These are phyloP conservation scores for rabbit (Oryctolagus cuniculus) DNA, from an alignment of 2,113 vertebrate genomes.

Conservation along the genomic window mOryCun1.1 NC_091432.1:166432001-166432500, in stretches of 20 bases:
- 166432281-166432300: neutral
- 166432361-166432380: too few relatives aligned
- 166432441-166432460: too few relatives aligned
- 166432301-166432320: neutral
- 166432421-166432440: too few relatives aligned
- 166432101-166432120: conserved; percentile 9
- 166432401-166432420: too few relatives aligned
- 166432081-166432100: neutral
- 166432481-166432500: too few relatives aligned
- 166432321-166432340: neutral
- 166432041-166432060: neutral
- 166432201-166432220: neutral
- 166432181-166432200: conserved; percentile 17
- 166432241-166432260: neutral
- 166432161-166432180: conserved; percentile 4
- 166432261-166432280: neutral
- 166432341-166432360: too few relatives aligned
- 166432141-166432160: neutral
- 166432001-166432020: conserved; percentile 5
- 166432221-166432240: neutral
- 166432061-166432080: neutral
- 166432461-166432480: too few relatives aligned
- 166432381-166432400: too few relatives aligned
- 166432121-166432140: neutral
- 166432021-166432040: conserved; percentile 46